Evolutionary conservation across 1,140 invertebrate genomes (phyloP), one percentile per base, ranked within the genome.

Genomic region (Hormaphis cornu): DNA sequence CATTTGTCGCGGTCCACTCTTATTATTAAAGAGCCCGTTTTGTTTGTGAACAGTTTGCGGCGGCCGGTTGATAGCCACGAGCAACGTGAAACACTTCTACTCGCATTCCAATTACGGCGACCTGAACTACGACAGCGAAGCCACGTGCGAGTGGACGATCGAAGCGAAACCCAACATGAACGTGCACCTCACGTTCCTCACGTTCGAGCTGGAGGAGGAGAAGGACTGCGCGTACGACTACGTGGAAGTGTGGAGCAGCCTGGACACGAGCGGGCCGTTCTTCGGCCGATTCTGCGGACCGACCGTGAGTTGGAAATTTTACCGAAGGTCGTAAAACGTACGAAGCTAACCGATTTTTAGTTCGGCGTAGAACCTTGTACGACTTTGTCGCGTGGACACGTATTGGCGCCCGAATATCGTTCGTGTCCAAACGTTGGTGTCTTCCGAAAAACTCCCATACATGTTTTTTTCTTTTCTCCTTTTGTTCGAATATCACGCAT

Each of bases 81-180:
- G 83, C 24, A 79, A 84, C 26, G 84, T 89, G 0, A 87, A 91
- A 74, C 87, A 93, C 74, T 82, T 98, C 46, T 97, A 95, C 77
- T 98, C 95, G 0, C 95, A 98, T 79, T 87, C 93, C 0, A 89
- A 88, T 63, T 97, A 91, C 75, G 94, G 93, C 0, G 89, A 93
- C 76, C 84, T 89, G 72, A 88, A 89, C 72, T 98, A 98, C 76
- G 90, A 93, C 72, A 89, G 89, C 58, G 83, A 85, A 72, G 85
- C 87, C 14, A 92, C 96, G 75, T 98, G 95, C 77, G 92, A 96
- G 77, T 98, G 95, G 95, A 86, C 87, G 8, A 92, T 98, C 61
- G 89, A 93, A 76, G 89, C 91, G 1, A 83, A 84, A 1, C 75
- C 81, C 0, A 88, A 87, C 10, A 85, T 86, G 74, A 89, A 88